A percentile compares a stretch with the other conserved stretches of the same genome.
Evolutionary conservation across 2,888 invertebrate species (phyloP).

Genomic region (Drepanosiphum platanoidis): DNA sequence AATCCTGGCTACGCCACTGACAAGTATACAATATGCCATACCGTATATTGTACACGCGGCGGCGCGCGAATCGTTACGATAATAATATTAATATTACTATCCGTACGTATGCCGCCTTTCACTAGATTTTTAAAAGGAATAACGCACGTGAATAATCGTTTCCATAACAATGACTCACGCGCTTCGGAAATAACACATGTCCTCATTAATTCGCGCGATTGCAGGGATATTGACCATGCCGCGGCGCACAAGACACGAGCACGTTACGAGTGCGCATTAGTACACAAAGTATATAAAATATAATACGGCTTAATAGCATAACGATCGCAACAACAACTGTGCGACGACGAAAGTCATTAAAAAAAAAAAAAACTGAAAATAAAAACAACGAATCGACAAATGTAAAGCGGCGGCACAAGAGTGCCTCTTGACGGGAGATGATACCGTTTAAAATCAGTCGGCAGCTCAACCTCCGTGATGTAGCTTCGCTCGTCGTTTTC

Average conservation of each 20-base stretch:
- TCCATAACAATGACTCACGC: neutral
- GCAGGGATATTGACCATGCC: neutral
- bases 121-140: constrained; percentile 4
- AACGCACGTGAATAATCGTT: neutral
- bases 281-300: too few species aligned
- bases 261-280: neutral
- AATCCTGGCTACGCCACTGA: too few species aligned
- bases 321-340: neutral
- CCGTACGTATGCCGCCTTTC: neutral
- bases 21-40: too few species aligned
- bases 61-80: neutral
- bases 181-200: neutral
- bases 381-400: neutral
- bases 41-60: too few species aligned
- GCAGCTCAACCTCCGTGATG: too few species aligned
- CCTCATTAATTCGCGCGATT: constrained; percentile 13
- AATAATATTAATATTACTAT: neutral
- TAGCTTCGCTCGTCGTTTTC: too few species aligned
- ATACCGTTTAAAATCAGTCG: too few species aligned
- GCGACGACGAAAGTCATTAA: neutral
- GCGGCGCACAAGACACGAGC: neutral
- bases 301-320: neutral
- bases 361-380: too few species aligned
- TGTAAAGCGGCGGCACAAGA: neutral
- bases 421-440: neutral